phyloP scores from a whole-genome alignment of 64 coral and sea anemone genomes.

The Acropora yongei region DNA sequence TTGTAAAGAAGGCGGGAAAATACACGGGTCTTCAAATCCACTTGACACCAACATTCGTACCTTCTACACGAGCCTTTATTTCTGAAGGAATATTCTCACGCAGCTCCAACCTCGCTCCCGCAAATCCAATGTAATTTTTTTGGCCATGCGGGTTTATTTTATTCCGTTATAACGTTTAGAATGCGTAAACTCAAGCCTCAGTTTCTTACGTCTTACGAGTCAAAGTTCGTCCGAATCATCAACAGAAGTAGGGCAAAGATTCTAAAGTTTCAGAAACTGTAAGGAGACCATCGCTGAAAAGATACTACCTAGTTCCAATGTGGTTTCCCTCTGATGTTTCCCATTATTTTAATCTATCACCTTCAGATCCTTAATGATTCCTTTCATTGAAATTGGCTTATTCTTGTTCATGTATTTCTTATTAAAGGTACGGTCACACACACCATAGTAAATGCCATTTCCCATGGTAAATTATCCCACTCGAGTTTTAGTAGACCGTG shows the following conservation, averaged over 20 bases:
- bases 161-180: neutral
- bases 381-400: neutral
- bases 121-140: neutral
- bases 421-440: too few relatives aligned
- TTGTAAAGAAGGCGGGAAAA: slow-evolving; percentile 6
- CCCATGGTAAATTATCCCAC: too few relatives aligned
- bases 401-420: neutral
- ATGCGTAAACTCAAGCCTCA: neutral
- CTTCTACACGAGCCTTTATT: neutral
- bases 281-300: neutral
- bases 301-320: neutral
- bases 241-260: neutral
- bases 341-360: neutral
- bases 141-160: neutral
- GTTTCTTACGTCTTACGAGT: neutral
- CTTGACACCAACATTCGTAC: neutral
- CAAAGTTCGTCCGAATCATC: neutral
- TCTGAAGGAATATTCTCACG: neutral
- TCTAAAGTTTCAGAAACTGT: slow-evolving; percentile 1
- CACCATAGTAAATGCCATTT: too few relatives aligned
- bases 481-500: too few relatives aligned
- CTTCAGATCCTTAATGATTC: slow-evolving; percentile 2
- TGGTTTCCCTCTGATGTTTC: neutral
- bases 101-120: slow-evolving; percentile 1
- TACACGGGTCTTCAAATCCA: neutral